Percentiles rank a stretch among this genome's conserved stretches.
Evolutionary conservation across 2,888 invertebrate species (phyloP).

Genomic region (Chymomyza procnemis): DNA sequence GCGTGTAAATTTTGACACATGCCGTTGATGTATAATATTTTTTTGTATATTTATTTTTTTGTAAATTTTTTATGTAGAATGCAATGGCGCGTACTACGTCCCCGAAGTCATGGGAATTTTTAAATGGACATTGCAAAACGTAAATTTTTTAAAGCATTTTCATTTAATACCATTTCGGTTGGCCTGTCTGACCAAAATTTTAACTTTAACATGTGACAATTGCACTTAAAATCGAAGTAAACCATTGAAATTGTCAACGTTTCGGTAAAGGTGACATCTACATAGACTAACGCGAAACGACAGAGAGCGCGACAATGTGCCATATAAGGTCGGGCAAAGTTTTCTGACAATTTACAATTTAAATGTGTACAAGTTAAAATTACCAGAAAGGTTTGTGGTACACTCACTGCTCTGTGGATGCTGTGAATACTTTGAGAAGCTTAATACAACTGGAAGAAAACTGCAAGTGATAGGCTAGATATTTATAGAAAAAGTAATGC

Average conservation of each 20-base stretch:
- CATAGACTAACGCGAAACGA: neutral
- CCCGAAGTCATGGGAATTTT: slow-evolving; percentile 51
- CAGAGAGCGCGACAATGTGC: slow-evolving; percentile 3
- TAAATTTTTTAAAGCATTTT: neutral
- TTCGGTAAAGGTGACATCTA: slow-evolving; percentile 17
- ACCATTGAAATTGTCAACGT: slow-evolving; percentile 11
- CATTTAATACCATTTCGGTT: slow-evolving; percentile 11
- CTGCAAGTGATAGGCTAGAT: too few relatives aligned
- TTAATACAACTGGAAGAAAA: neutral
- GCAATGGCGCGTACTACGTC: neutral
- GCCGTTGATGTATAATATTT: slow-evolving; percentile 45
- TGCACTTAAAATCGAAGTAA: slow-evolving; percentile 35
- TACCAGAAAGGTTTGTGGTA: neutral
- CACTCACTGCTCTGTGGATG: neutral
- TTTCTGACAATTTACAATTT: slow-evolving; percentile 1
- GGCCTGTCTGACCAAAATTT: slow-evolving; percentile 54
- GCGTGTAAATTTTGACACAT: slow-evolving; percentile 68
- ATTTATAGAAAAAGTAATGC: too few relatives aligned
- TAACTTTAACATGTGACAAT: slow-evolving; percentile 51
- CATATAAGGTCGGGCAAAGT: slow-evolving; percentile 29
- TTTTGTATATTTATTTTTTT: slow-evolving; percentile 7
- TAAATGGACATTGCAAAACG: slow-evolving; percentile 11
- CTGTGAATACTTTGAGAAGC: neutral
- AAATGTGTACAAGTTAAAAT: neutral
- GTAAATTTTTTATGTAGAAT: slow-evolving; percentile 8